Percentiles rank a stretch among this genome's conserved stretches.
These are phyloP conservation scores for Girardinus metallicus DNA, from an alignment of 2,797 vertebrate species.

Conservation along the genomic window DNA sequence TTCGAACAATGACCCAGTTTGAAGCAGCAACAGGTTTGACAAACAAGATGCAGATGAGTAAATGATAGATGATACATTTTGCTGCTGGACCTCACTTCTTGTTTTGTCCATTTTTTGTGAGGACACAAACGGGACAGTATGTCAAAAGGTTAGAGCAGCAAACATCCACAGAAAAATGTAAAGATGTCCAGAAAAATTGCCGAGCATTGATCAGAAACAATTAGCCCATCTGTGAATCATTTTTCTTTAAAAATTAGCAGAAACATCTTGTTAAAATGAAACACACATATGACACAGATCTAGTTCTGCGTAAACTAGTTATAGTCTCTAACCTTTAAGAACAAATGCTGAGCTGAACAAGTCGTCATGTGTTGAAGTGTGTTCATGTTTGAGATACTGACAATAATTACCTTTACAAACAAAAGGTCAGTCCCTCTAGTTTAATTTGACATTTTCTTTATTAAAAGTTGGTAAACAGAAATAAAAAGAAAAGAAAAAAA, in stretches of 20 bases:
- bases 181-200: background rate
- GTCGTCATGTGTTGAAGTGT: background rate
- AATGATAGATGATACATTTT: background rate
- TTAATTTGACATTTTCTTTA: slow-evolving; percentile 5
- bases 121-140: background rate
- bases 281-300: background rate
- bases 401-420: background rate
- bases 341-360: background rate
- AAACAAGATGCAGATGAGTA: background rate
- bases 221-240: background rate
- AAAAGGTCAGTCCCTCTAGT: background rate
- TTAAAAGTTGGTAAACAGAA: background rate
- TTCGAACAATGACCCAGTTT: background rate
- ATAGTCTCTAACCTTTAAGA: background rate
- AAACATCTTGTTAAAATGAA: background rate
- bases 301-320: background rate
- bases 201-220: background rate
- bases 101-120: background rate
- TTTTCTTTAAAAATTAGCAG: background rate
- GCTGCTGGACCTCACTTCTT: background rate
- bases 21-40: background rate
- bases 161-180: background rate
- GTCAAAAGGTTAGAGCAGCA: background rate
- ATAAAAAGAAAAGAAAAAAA: no score
- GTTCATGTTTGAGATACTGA: background rate